phyloP scores from a whole-genome alignment of 1,140 invertebrate genomes.

The Papilio glaucus region DNA sequence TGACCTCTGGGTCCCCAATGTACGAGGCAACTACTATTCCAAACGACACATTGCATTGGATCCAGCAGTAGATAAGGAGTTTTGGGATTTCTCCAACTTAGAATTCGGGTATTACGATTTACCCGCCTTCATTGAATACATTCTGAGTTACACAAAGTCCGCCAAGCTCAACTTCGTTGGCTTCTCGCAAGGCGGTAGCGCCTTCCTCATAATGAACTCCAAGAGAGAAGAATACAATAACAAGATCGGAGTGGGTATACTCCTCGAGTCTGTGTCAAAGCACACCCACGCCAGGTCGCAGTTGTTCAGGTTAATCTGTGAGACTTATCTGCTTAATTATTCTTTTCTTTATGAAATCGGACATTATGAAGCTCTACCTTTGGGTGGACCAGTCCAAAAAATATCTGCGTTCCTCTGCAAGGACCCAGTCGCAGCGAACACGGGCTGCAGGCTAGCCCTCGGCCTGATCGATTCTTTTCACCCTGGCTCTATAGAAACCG shows the following conservation, averaged over 20 bases:
- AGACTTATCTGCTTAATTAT: slow-evolving; percentile 43
- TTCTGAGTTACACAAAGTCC: slow-evolving; percentile 77
- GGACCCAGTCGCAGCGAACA: slow-evolving; percentile 39
- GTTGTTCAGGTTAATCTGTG: slow-evolving; percentile 32
- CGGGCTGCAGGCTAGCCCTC: slow-evolving; percentile 43
- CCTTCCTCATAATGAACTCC: slow-evolving; percentile 52
- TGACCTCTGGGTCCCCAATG: slow-evolving; percentile 90
- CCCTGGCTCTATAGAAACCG: slow-evolving; percentile 54
- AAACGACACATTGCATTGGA: slow-evolving; percentile 80
- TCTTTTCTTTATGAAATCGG: slow-evolving; percentile 39
- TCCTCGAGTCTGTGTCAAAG: slow-evolving; percentile 39
- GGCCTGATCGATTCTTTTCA: slow-evolving; percentile 51
- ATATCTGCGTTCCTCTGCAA: slow-evolving; percentile 55
- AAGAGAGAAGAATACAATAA: slow-evolving; percentile 44
- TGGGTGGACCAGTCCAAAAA: slow-evolving; percentile 51
- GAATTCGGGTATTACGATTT: slow-evolving; percentile 89
- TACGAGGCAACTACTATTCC: slow-evolving; percentile 86
- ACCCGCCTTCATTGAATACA: slow-evolving; percentile 88
- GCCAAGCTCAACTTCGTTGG: slow-evolving; percentile 82
- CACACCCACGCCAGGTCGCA: slow-evolving; percentile 37
- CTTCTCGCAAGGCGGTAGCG: slow-evolving; percentile 84
- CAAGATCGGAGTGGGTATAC: slow-evolving; percentile 42
- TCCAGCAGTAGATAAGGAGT: slow-evolving; percentile 77
- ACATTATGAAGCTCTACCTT: slow-evolving; percentile 53
- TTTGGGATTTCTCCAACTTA: slow-evolving; percentile 83